Evolutionary conservation across 2,113 vertebrate species (phyloP), one percentile per base, ranked within the genome.

Genomic region (Kryptolebias marmoratus): DNA sequence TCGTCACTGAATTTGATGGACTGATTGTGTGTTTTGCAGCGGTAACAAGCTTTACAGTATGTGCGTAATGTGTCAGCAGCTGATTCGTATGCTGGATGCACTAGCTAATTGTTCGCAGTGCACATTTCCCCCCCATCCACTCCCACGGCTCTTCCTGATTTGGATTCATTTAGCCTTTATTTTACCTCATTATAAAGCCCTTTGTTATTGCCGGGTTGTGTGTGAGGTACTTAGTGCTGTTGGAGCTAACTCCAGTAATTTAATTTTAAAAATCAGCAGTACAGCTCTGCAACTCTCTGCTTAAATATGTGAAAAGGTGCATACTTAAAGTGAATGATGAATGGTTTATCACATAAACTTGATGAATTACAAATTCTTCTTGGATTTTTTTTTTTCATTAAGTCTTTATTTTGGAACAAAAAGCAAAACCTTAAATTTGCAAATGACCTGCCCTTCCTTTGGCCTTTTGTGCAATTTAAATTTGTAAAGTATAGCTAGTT

Each of bases 161-260:
- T 88, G 82, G 82, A 89, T 92, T 88, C 85, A 89, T 93, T 92
- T 91, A 88, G 84, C 84, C 81, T 89, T 80, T 88, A 89, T 90
- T 92, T 92, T 80, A 85, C 80, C 82, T 91, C 86, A 91, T 92
- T 91, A 90, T 87, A 78, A 83, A 69, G 79, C 60, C 80, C 69
- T 53, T 75, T 76, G 83, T 89, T 90, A 77, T 86, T 82, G 80
- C 85, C 87, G 86, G 81, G 72, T 89, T 83, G 80, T 79, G 81
- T 90, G 69, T 77, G 83, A 82, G 79, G 77, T 84, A 68, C 84
- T 92, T 83, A 80, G 62, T 77, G 83, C 82, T 77, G 78, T 81
- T 88, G 84, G 81, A 86, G 89, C 81, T 85, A 88, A 90, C 80
- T 87, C 71, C 59, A 56, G 71, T 90, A 85, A 92, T 91, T 90